Base-by-base conservation (phyloP, 64 coral and sea anemone genomes). In the Montipora foliosa region DNA sequence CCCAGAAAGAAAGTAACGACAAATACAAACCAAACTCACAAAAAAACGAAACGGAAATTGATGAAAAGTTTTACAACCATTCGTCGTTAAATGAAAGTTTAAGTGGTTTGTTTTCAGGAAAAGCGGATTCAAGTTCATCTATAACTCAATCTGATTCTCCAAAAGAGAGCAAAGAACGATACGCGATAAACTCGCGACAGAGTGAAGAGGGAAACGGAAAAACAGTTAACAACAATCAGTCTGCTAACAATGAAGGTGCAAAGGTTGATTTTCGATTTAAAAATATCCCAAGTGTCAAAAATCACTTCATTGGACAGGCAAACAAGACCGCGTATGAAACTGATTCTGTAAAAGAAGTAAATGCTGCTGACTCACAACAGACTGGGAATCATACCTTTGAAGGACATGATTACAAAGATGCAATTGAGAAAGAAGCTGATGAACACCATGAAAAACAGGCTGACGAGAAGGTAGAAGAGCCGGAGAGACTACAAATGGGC, bases 391-490 rank as follows among this genome's bases (percentile, higher is more conserved):
- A 70, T 13, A 15, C 46, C 45, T 86, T 59, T 50, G 16, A 50
- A 3, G 64, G n/a, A 44, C 82, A 47, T 13, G 81, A 92, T 78
- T 92, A 92, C 58, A 86, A 82, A 24, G 90, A 92, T 22, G 81
- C 78, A 46, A 75, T 86, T 21, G 90, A 92, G 49, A 92, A 85
- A 60, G 80, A 92, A 77, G 90, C 90, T 17, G 90, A 78, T 6
- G 90, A 92, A 50, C 80, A 37, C 29, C 29, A 86, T 29, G 90
- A 92, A 22, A 92, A 85, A 48, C 6, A 82, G 19, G 80, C 47
- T 77, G 90, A 92, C 37, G 48, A 21, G 29, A 62, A 85, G 7
- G 90, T 72, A 3, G 90, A 92, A 29, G 17, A 77, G 19, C 11
- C 53, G 11, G 71, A 76, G 14, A 19, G 16, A 22, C 0, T 3